These are phyloP conservation scores for Lophotriccus pileatus DNA, from an alignment of 2,797 vertebrate species.

Conservation along the genomic window DNA sequence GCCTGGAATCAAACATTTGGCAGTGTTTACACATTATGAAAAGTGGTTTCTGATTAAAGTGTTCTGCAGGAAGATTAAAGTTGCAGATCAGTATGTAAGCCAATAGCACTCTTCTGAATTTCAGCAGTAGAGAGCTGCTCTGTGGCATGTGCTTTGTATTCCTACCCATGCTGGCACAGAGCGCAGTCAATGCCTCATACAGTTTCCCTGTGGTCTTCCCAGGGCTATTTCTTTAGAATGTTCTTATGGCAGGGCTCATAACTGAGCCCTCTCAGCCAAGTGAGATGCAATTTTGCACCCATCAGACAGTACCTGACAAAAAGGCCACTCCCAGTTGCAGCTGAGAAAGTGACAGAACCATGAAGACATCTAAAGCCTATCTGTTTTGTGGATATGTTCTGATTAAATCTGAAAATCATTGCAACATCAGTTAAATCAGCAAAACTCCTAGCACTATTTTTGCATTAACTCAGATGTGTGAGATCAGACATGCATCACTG, in stretches of 20 bases:
- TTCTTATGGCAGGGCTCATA: neutral
- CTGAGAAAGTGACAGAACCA: neutral
- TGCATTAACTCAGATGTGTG: neutral
- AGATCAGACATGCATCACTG: neutral
- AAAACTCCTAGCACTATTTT: neutral
- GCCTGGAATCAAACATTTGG: slow-evolving; percentile 24
- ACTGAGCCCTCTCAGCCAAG: neutral
- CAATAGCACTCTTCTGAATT: neutral
- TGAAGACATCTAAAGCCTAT: neutral
- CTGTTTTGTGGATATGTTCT: neutral
- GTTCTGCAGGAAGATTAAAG: neutral
- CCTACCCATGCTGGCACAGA: neutral
- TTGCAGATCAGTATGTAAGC: neutral
- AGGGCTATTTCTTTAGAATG: neutral
- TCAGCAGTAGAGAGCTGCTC: neutral
- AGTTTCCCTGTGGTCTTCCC: neutral
- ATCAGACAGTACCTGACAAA: neutral
- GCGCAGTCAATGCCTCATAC: rapidly evolving
- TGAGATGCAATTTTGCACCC: neutral
- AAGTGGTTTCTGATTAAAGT: slow-evolving; percentile 28
- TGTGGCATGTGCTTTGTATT: neutral
- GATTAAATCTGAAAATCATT: neutral
- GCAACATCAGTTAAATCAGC: neutral
- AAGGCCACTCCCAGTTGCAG: neutral
- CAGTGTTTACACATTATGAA: slow-evolving; percentile 43